phyloP scores from a whole-genome alignment of 2,797 vertebrate species.

The Myotis planiceps region DNA sequence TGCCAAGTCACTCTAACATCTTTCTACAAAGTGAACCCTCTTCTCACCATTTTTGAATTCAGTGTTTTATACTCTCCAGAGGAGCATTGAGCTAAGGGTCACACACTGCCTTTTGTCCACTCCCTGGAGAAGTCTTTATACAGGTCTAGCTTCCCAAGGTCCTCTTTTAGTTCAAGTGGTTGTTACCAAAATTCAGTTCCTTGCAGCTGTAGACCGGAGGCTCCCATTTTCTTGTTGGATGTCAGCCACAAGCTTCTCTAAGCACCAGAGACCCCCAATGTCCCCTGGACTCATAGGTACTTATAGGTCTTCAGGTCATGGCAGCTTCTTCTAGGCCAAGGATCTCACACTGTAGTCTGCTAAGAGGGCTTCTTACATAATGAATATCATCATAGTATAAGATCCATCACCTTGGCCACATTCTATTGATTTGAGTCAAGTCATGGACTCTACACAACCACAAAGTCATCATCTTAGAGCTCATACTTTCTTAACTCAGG shows the following conservation, averaged over 20 bases:
- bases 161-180: neutral
- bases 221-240: too few species aligned
- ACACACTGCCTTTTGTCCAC: too few species aligned
- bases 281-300: neutral
- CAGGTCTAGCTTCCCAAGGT: too few species aligned
- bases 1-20: neutral
- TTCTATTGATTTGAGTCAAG: neutral
- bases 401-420: neutral
- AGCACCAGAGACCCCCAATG: neutral
- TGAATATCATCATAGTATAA: fast-evolving
- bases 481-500: neutral
- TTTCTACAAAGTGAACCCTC: neutral
- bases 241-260: neutral
- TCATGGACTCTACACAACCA: too few species aligned
- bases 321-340: neutral
- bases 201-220: neutral
- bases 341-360: neutral
- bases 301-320: neutral
- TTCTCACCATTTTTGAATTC: neutral
- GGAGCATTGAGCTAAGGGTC: neutral
- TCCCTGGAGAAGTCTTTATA: neutral
- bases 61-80: neutral
- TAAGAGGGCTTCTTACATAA: neutral
- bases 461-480: neutral
- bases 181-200: neutral